Evolutionary conservation across 2,113 vertebrate species (phyloP), one percentile per base, ranked within the genome.

Genomic region (Apodemus sylvaticus): DNA sequence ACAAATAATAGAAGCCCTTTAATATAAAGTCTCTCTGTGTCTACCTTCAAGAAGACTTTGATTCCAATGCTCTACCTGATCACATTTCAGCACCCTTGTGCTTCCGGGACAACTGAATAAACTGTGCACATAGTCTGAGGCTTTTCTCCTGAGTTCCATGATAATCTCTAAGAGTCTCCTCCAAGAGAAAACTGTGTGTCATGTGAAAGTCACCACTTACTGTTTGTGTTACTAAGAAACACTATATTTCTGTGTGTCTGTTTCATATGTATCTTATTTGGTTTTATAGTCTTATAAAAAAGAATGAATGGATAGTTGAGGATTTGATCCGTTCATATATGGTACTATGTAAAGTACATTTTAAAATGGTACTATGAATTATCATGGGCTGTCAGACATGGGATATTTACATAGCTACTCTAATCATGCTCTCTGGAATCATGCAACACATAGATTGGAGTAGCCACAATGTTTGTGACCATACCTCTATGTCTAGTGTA

Each of bases 1-100:
- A 82, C 7, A 91, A 93, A 82, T 81, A 26, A 58, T 74, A 9
- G 68, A 1, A 89, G 87, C 91, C n/a, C 89, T 79, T 97, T 94
- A 22, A 93, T 70, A 70, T 96, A 79, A 91, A 60, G 64, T 96
- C 97, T 96, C 90, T 96, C 94, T 96, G 93, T 45, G 77, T 86
- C 5, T 55, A 77, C 22, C 34, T 34, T 82, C 71, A 89, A 20
- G 31, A 96, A 94, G 86, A 86, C 53, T 90, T 92, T 89, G 92
- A 1, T 92, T 16, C 73, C 81, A 92, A 91, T 86, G 45, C n/a
- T 55, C 24, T 39, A 79, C 22, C 14, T 29, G 26, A 10, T 26
- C 95, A 36, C 90, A 83, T 94, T 93, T 92, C 88, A 95, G 7
- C 93, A 96, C 48, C 86, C 79, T 97, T 73, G 39, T 93, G 64